Evolutionary conservation across 2,888 invertebrate species (phyloP).

Genomic region (Scaptomyza reducta): DNA sequence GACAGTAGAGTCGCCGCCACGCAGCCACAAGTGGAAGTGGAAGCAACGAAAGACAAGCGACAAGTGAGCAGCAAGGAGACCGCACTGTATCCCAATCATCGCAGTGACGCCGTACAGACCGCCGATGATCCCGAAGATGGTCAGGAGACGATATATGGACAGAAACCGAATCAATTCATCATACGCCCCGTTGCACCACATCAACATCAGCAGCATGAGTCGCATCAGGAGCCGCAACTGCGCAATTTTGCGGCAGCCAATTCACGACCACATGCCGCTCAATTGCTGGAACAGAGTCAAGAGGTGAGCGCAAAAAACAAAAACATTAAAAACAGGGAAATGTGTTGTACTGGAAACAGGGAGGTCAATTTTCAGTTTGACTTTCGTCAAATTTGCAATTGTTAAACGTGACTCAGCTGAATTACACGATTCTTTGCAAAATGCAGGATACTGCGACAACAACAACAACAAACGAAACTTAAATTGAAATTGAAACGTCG

Average conservation of each 20-base stretch:
- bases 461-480: conserved; percentile 22
- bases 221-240: conserved; percentile 80
- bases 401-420: conserved; percentile 79
- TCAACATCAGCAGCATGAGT: conserved; percentile 79
- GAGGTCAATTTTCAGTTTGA: conserved; percentile 40
- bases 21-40: conserved; percentile 38
- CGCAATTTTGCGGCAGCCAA: conserved; percentile 80
- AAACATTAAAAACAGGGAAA: background rate
- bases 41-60: conserved; percentile 81
- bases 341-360: conserved; percentile 1
- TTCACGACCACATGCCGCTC: conserved; percentile 80
- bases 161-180: conserved; percentile 82
- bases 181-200: conserved; percentile 82
- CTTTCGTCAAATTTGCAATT: conserved; percentile 59
- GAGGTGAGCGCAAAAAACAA: conserved; percentile 73
- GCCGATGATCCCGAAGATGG: conserved; percentile 82
- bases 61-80: conserved; percentile 82
- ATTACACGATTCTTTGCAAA: conserved; percentile 81
- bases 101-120: conserved; percentile 57
- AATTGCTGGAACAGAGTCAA: conserved; percentile 82
- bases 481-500: conserved; percentile 33
- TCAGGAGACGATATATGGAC: conserved; percentile 82
- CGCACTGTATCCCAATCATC: conserved; percentile 81
- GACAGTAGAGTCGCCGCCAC: conserved; percentile 45
- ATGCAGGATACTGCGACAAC: conserved; percentile 61